These are phyloP conservation scores for Mylabris phalerata DNA, from an alignment of 1,140 invertebrate genomes.

Conservation along the genomic window DNA sequence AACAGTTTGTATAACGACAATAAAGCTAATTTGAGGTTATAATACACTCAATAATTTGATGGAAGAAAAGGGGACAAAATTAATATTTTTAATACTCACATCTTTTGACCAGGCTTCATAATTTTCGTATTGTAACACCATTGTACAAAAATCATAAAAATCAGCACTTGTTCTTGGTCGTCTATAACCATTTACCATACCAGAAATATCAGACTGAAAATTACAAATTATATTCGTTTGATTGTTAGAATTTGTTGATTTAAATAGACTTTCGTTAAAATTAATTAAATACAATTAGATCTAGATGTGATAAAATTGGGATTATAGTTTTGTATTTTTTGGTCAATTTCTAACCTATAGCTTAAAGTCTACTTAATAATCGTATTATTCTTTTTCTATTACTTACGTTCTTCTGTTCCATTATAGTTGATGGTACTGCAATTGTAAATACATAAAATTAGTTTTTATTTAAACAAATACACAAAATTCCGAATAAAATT, in stretches of 20 bases:
- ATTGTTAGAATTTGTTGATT: no score
- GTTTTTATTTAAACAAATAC: not conserved
- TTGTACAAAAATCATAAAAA: slow-evolving; percentile 51
- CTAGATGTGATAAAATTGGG: not conserved
- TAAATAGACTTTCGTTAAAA: no score
- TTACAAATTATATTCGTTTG: no score
- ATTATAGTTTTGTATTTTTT: not conserved
- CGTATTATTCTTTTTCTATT: no score
- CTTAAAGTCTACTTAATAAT: no score
- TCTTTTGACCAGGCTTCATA: slow-evolving; percentile 47
- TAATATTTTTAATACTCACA: slow-evolving; percentile 32
- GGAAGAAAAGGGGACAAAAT: slow-evolving; percentile 1
- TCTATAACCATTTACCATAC: slow-evolving; percentile 19
- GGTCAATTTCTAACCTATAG: no score
- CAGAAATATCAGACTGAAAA: slow-evolving; percentile 22
- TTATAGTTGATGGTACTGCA: slow-evolving; percentile 16
- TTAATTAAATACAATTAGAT: not conserved
- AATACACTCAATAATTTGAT: not conserved
- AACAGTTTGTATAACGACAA: no score
- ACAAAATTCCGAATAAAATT: not conserved
- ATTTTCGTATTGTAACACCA: slow-evolving; percentile 51
- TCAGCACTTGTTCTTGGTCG: slow-evolving; percentile 48
- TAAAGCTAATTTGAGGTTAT: not conserved
- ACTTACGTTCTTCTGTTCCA: slow-evolving; percentile 21
- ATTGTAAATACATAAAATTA: not conserved